Evolutionary conservation across 2,797 vertebrate species (phyloP).

Genomic region (Tapirus indicus): DNA sequence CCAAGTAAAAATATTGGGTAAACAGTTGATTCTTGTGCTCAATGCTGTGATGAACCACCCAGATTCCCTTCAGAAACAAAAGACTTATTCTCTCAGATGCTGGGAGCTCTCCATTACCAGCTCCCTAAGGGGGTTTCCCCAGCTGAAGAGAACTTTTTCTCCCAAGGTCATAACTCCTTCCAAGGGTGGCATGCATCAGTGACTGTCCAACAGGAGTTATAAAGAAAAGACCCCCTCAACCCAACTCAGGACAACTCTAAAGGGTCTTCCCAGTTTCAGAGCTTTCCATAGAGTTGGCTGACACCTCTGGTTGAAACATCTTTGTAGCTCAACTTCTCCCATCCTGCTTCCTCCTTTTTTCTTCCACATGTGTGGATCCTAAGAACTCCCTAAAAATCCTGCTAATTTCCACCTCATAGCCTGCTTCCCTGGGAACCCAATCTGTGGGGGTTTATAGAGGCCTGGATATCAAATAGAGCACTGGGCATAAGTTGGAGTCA

Average conservation of each 20-base stretch:
- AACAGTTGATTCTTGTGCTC: neutral
- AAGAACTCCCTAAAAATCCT: neutral
- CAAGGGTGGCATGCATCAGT: neutral
- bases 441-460: neutral
- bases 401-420: neutral
- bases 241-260: neutral
- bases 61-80: neutral
- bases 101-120: neutral
- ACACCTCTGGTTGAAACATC: too few species aligned
- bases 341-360: neutral
- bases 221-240: neutral
- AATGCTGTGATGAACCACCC: neutral
- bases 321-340: neutral
- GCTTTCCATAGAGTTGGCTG: rapidly evolving
- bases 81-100: neutral
- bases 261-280: neutral
- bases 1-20: neutral
- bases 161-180: neutral
- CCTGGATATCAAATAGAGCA: neutral
- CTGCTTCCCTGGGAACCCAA: neutral
- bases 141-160: neutral
- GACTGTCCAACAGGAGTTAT: neutral
- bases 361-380: neutral
- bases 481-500: neutral
- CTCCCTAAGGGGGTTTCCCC: neutral